Evolutionary conservation across 2,113 vertebrate genomes (phyloP), one percentile per base, ranked within the genome.

Genomic region (Apistogramma diplotaenia): DNA sequence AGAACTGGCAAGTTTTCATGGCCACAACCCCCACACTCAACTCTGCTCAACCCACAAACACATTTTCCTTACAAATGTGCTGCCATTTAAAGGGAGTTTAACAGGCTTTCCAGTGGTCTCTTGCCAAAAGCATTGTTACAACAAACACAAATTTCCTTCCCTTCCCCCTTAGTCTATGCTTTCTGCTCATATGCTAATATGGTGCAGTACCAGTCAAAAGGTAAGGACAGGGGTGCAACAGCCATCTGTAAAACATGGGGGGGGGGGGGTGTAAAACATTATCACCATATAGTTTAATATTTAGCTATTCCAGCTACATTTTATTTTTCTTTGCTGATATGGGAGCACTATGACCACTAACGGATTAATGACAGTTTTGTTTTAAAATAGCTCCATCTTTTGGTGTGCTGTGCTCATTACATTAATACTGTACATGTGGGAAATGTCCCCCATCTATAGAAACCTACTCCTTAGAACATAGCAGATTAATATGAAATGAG

Each of bases 361-460:
- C 23, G 25, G 1, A 16, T 53, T 33, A 16, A 8, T 49, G 12
- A 25, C 15, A 29, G 2, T 49, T 81, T 78, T 83, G 53, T 87
- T 84, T 71, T 60, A 67, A 49, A 74, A 85, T 76, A 78, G 82
- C 91, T 13, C 92, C 91, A 94, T 92, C 95, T 93, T 55, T 65
- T 92, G 94, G 92, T 71, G 1, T 4, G 0, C 21, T 56, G 1
- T 57, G 4, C 33, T 81, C 78, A 90, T 86, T 87, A 85, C 90
- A 92, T 33, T n/a, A 19, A 65, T 4, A 58, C 12, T 89, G 84
- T 74, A 57, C 4, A 86, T 89, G 76, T 87, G 85, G 82, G 40
- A 83, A 43, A 43, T 65, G 83, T 87, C 8, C n/a, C 2, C 21
- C 12, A 55, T 57, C 4, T 59, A 18, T 25, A 37, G 3, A 40